Percentiles rank a stretch among this genome's conserved stretches.
Evolutionary conservation across 2,113 vertebrate species (phyloP).

Genomic region (Poeciliopsis turrubarensis): DNA sequence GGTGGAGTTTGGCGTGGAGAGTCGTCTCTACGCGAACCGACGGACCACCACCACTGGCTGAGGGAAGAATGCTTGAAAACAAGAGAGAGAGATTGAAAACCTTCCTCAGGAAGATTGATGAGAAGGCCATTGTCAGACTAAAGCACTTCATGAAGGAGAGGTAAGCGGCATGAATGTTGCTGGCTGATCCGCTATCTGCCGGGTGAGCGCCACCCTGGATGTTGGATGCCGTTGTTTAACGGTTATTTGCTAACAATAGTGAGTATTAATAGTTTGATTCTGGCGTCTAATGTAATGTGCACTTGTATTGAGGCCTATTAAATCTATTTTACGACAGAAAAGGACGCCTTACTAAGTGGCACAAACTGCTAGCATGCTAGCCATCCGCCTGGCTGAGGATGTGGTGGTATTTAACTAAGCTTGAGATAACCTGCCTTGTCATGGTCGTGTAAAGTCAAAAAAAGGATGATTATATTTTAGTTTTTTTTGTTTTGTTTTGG

Average conservation of each 20-base stretch:
- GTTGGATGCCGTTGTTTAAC: conserved; percentile 30
- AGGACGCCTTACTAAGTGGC: too few relatives aligned
- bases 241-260: neutral
- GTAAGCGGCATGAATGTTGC: conserved; percentile 58
- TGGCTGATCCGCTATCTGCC: conserved; percentile 58
- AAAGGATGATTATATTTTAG: too few relatives aligned
- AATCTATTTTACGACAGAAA: neutral
- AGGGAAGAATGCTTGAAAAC: conserved; percentile 83
- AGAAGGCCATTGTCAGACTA: conserved; percentile 81
- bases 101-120: conserved; percentile 82
- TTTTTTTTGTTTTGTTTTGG: too few relatives aligned
- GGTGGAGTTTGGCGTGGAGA: conserved; percentile 60
- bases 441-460: neutral
- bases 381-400: neutral
- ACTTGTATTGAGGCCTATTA: accelerated
- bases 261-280: accelerated
- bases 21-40: conserved; percentile 56
- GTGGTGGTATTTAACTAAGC: conserved; percentile 27
- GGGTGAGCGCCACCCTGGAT: conserved; percentile 38
- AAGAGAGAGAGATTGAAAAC: conserved; percentile 82
- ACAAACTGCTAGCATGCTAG: conserved; percentile 44
- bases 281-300: accelerated
- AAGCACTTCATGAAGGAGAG: conserved; percentile 85
- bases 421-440: neutral
- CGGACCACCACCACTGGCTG: conserved; percentile 44